These are phyloP conservation scores for Saccostrea cuccullata DNA, from an alignment of 1,140 invertebrate genomes.

Conservation along the genomic window DNA sequence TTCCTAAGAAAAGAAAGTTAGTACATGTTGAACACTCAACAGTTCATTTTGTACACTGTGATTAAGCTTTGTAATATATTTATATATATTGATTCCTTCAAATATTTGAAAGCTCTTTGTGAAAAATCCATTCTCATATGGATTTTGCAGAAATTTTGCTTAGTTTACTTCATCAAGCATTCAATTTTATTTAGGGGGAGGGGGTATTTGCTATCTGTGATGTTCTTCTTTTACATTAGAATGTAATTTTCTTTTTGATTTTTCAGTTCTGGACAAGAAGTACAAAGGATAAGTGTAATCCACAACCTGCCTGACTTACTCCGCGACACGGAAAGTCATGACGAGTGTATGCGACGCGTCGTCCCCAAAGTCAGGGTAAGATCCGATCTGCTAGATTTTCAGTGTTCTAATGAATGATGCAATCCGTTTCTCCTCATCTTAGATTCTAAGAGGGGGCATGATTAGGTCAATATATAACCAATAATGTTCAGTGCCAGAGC, in stretches of 20 bases:
- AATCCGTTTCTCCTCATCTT: background rate
- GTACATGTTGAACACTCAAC: no score
- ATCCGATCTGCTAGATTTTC: background rate
- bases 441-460: background rate
- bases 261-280: constrained; percentile 77
- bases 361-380: constrained; percentile 78
- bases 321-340: constrained; percentile 71
- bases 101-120: no score
- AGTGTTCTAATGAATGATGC: background rate
- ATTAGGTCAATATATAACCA: background rate
- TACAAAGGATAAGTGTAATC: constrained; percentile 76
- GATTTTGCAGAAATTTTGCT: no score
- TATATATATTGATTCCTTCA: no score
- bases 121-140: no score
- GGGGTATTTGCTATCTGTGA: no score
- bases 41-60: no score
- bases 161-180: no score
- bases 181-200: no score
- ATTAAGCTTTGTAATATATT: no score
- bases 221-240: no score
- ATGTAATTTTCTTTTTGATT: constrained; percentile 42
- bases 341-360: constrained; percentile 76
- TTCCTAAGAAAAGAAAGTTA: no score
- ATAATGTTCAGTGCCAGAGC: background rate
- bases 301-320: constrained; percentile 74